Percentiles rank a stretch among this genome's conserved stretches.
phyloP scores from a whole-genome alignment of 2,797 vertebrate genomes.

The Sebastolobus altivelis region DNA sequence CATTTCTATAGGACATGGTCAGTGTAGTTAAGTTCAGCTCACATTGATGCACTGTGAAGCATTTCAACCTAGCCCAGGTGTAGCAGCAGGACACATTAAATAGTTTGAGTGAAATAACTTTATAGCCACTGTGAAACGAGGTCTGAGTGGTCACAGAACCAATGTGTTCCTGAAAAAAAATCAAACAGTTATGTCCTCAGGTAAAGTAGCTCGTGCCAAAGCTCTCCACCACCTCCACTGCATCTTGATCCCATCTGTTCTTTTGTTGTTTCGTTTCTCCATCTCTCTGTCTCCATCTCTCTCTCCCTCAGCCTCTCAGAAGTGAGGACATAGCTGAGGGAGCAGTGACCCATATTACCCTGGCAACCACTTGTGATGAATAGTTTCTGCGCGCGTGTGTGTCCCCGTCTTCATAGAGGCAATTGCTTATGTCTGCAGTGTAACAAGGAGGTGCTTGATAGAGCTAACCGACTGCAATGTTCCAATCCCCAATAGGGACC shows the following conservation, averaged over 20 bases:
- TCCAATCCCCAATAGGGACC: neutral
- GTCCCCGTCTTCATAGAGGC: conserved; percentile 4
- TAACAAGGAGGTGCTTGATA: conserved; percentile 19
- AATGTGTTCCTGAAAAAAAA: conserved; percentile 12
- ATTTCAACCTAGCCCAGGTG: neutral
- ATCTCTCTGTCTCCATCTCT: neutral
- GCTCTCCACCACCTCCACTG: conserved; percentile 36
- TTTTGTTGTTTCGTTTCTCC: conserved; percentile 35
- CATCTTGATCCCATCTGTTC: conserved; percentile 63
- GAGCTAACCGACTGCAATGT: neutral
- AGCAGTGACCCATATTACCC: conserved; percentile 71
- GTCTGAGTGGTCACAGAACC: conserved; percentile 7
- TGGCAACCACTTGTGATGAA: conserved; percentile 59
- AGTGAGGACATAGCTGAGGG: conserved; percentile 52
- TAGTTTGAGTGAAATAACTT: neutral
- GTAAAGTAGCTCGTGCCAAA: conserved; percentile 42
- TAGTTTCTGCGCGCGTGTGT: conserved; percentile 25
- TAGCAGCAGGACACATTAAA: neutral
- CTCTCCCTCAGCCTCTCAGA: conserved; percentile 16
- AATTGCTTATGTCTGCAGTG: conserved; percentile 20
- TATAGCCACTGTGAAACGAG: neutral
- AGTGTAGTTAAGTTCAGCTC: neutral
- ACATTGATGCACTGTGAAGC: neutral
- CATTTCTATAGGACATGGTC: neutral
- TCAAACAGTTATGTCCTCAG: conserved; percentile 39